A percentile compares a stretch with the other conserved stretches of the same genome.
These are phyloP conservation scores for Tinea trinotella DNA, from an alignment of 2,888 invertebrate genomes.

Conservation along the genomic window DNA sequence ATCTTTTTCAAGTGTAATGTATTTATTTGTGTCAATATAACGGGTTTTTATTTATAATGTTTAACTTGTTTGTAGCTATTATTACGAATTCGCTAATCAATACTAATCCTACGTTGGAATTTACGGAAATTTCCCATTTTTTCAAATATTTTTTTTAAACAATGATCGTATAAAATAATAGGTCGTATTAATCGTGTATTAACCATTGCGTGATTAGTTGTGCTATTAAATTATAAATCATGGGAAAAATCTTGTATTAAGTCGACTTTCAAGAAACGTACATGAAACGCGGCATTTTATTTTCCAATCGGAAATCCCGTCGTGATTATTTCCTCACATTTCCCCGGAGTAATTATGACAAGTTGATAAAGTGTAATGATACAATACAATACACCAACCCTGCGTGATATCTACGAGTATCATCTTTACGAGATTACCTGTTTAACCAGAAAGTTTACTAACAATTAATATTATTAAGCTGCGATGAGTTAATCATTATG, in stretches of 20 bases:
- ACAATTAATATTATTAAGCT: conserved; percentile 3
- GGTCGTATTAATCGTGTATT: conserved; percentile 21
- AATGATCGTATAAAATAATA: conserved; percentile 24
- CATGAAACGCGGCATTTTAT: conserved; percentile 32
- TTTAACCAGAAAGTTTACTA: conserved; percentile 17
- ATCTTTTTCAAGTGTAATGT: conserved; percentile 4
- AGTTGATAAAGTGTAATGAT: not conserved
- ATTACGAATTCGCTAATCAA: not conserved
- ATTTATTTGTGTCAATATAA: conserved; percentile 11
- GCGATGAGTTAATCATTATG: not conserved
- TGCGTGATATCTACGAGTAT: not conserved
- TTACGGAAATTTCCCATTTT: conserved; percentile 15
- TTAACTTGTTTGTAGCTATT: not conserved
- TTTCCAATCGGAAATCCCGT: conserved; percentile 61
- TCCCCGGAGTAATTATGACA: conserved; percentile 30
- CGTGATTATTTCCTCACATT: conserved; percentile 47
- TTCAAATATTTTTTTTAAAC: conserved; percentile 16
- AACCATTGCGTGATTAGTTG: conserved; percentile 22
- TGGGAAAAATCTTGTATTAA: conserved; percentile 47
- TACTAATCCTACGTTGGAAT: not conserved
- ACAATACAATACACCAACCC: not conserved
- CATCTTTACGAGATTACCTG: conserved; percentile 3
- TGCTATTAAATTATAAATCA: conserved; percentile 32
- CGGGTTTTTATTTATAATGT: conserved; percentile 6
- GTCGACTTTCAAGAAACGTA: conserved; percentile 29